Evolutionary conservation across 2,113 vertebrate species (phyloP).

Genomic region (Hepsetus odoe): DNA sequence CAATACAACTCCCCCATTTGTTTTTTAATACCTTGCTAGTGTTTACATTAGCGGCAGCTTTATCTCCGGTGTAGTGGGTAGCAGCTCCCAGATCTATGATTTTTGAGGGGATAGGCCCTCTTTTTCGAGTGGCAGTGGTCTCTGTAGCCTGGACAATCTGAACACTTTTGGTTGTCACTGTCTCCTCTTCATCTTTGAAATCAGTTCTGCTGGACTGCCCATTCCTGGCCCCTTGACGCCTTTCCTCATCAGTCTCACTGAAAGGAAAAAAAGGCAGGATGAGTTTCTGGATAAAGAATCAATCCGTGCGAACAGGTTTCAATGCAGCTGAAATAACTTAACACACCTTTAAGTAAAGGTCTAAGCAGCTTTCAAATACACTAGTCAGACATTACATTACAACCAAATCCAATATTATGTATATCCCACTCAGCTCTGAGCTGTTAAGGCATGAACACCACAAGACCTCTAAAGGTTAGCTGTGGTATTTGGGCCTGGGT

Average conservation of each 20-base stretch:
- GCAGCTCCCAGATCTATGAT: conserved; percentile 96
- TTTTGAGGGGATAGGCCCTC: conserved; percentile 88
- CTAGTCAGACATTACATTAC: too few species aligned
- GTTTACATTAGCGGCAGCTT: conserved; percentile 74
- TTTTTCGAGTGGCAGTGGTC: conserved; percentile 90
- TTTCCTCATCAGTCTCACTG: conserved; percentile 89
- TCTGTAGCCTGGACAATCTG: conserved; percentile 93
- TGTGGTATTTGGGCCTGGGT: too few species aligned
- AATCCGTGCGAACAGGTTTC: too few species aligned
- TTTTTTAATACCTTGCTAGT: conserved; percentile 78
- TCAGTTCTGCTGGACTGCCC: conserved; percentile 79
- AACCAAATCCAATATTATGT: too few species aligned
- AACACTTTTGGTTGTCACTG: conserved; percentile 90
- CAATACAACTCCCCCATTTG: not conserved
- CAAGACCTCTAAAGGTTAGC: too few species aligned
- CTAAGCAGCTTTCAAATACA: too few species aligned
- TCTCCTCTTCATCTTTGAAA: conserved; percentile 97
- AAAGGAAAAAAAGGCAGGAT: conserved; percentile 32
- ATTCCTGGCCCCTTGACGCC: conserved; percentile 80
- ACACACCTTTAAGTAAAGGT: too few species aligned
- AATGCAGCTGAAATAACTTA: too few species aligned
- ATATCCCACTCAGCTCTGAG: too few species aligned
- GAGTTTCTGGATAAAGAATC: too few species aligned
- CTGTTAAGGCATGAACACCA: too few species aligned
- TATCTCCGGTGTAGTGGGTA: conserved; percentile 91